Base-by-base conservation (phyloP, 2,113 vertebrate species). In the Channa argus region DNA sequence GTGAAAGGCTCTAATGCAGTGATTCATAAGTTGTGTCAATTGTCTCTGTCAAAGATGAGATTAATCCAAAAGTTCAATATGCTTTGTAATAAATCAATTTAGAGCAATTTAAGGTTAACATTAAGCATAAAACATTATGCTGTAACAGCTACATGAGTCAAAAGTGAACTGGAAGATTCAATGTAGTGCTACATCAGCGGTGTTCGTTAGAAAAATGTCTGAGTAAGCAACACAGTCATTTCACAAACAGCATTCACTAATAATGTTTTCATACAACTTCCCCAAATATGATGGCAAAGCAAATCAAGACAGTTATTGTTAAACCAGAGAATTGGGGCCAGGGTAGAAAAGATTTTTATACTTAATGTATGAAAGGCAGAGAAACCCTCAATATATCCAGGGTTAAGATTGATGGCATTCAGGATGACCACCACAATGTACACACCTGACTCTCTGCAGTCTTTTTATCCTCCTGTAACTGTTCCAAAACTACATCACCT, bases 371-470 rank as follows among this genome's bases (percentile, higher is more conserved):
- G 50, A 82, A 67, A 24, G 47, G 63, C n/a, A 75, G 54, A 49
- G 4, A 24, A 8, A 37, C 5, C 14, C 10, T 34, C 2, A 34
- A 55, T 1, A 52, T 45, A 55, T 39, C 36, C 43, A 44, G 13
- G 6, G 41, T 4, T 11, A 13, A 15, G 14, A 14, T 12, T 33
- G 3, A 34, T 51, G 5, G 12, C 33, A 70, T 38, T 59, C 9
- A 15, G 15, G 15, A 12, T 4, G 52, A 75, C 46, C 24, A 5
- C 14, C 5, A 43, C 24, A 4, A 3, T 4, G 39, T 6, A 77
- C 67, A 47, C 94, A 99, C 97, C 96, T 98, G 96, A 84, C 93
- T 94, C 82, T 97, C 96, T 55, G 95, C 92, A n/a, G 88, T 91
- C 53, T 94, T 93, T 75, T 94, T 93, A 13, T 96, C 96, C 9